phyloP scores from a whole-genome alignment of 2,888 invertebrate species.

The Nephrocerus scutellatus region DNA sequence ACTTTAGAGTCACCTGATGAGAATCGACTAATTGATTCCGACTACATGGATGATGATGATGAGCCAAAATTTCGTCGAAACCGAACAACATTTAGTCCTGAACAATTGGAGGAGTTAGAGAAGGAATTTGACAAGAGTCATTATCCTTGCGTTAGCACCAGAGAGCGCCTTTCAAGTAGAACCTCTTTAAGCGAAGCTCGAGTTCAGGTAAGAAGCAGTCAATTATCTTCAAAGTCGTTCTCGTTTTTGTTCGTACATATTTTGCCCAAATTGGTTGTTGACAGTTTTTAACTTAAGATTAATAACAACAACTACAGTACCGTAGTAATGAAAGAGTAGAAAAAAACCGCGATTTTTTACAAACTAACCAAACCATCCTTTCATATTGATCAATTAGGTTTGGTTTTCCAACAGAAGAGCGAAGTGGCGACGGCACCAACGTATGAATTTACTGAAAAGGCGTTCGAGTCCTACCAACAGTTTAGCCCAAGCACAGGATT shows the following conservation, averaged over 20 bases:
- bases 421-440: slow-evolving; percentile 94
- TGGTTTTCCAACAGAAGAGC: slow-evolving; percentile 99
- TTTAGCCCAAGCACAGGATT: no score
- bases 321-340: no score
- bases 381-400: slow-evolving; percentile 68
- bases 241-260: neutral
- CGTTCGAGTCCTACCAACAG: slow-evolving; percentile 46
- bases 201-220: slow-evolving; percentile 70
- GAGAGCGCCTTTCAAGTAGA: slow-evolving; percentile 84
- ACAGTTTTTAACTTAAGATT: neutral
- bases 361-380: slow-evolving; percentile 47
- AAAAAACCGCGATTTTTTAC: slow-evolving; percentile 25
- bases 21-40: slow-evolving; percentile 56
- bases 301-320: no score
- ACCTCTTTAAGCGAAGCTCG: slow-evolving; percentile 89
- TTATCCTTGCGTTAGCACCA: slow-evolving; percentile 89
- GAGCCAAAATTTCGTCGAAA: slow-evolving; percentile 90
- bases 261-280: neutral
- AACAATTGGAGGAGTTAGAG: slow-evolving; percentile 87
- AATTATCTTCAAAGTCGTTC: neutral
- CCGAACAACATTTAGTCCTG: slow-evolving; percentile 88
- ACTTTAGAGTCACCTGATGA: slow-evolving; percentile 46
- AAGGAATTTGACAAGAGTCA: slow-evolving; percentile 94
- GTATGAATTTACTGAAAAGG: slow-evolving; percentile 87
- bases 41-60: slow-evolving; percentile 68